These are phyloP conservation scores for Python bivittatus DNA, from an alignment of 2,113 vertebrate species.

Conservation along the genomic window DNA sequence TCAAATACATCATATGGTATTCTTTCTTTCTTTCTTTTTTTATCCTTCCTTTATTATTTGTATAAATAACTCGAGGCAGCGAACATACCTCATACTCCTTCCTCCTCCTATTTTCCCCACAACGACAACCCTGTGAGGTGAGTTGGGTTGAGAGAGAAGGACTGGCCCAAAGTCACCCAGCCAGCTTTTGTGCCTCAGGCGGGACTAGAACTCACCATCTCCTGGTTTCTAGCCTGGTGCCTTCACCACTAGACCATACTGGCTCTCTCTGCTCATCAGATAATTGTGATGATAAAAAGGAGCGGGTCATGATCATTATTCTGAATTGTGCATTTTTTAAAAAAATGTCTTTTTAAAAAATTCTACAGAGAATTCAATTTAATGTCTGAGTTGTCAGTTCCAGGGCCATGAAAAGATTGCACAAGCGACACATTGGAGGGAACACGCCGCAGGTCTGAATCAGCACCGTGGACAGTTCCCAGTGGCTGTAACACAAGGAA, in stretches of 20 bases:
- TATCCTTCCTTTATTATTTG: too few relatives aligned
- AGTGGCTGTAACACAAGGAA: background rate
- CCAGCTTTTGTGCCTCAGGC: too few relatives aligned
- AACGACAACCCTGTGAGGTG: too few relatives aligned
- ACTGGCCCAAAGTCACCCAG: too few relatives aligned
- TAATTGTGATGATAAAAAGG: background rate
- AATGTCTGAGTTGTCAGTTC: background rate
- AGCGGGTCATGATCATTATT: background rate
- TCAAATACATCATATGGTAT: background rate
- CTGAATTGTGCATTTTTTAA: background rate
- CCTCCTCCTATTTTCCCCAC: too few relatives aligned
- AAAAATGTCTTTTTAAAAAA: background rate
- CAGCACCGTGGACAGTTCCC: background rate
- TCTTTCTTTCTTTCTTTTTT: too few relatives aligned
- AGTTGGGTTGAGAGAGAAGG: too few relatives aligned
- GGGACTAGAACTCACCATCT: too few relatives aligned
- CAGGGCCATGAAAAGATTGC: background rate
- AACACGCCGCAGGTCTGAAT: background rate
- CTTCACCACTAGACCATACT: too few relatives aligned
- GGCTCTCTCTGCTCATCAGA: background rate
- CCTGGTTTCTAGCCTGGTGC: too few relatives aligned
- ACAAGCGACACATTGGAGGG: background rate
- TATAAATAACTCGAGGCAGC: too few relatives aligned
- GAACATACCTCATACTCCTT: too few relatives aligned
- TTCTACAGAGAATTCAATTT: background rate